Percentiles rank a stretch among this genome's conserved stretches.
phyloP scores from a whole-genome alignment of 2,797 vertebrate genomes.

The Lepilemur ruficaudatus region DNA sequence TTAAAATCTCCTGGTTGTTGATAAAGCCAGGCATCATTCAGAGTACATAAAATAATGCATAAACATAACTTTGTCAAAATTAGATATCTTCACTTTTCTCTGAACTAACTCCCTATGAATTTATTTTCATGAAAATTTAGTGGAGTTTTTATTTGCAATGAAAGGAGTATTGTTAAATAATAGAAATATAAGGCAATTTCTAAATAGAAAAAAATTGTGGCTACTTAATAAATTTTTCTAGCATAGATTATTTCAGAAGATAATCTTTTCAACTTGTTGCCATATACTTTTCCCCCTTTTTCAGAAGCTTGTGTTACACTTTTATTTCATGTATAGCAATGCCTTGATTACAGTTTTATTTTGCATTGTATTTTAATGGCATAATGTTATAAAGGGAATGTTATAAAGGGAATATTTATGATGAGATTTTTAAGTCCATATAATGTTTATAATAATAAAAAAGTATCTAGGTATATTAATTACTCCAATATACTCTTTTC shows the following conservation, averaged over 20 bases:
- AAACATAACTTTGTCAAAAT: neutral
- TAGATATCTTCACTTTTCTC: neutral
- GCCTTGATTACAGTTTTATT: conserved; percentile 21
- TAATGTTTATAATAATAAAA: neutral
- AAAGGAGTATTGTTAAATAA: conserved; percentile 3
- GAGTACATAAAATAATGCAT: neutral
- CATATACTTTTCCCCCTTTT: neutral
- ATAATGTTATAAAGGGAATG: neutral
- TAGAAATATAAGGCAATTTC: neutral
- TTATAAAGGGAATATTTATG: neutral
- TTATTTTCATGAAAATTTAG: neutral
- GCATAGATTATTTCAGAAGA: conserved; percentile 20
- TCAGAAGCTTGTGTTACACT: neutral
- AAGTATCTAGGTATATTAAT: neutral
- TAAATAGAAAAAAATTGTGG: neutral
- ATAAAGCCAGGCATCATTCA: neutral
- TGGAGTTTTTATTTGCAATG: neutral
- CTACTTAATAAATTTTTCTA: neutral
- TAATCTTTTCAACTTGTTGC: neutral
- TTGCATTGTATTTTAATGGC: neutral
- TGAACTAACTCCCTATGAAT: neutral
- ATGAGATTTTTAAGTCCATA: neutral
- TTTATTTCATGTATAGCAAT: neutral
- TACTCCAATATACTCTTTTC: neutral
- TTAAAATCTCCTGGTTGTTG: neutral